Evolutionary conservation across 2,113 vertebrate species (phyloP).

Genomic region (Gasterosteus aculeatus): DNA sequence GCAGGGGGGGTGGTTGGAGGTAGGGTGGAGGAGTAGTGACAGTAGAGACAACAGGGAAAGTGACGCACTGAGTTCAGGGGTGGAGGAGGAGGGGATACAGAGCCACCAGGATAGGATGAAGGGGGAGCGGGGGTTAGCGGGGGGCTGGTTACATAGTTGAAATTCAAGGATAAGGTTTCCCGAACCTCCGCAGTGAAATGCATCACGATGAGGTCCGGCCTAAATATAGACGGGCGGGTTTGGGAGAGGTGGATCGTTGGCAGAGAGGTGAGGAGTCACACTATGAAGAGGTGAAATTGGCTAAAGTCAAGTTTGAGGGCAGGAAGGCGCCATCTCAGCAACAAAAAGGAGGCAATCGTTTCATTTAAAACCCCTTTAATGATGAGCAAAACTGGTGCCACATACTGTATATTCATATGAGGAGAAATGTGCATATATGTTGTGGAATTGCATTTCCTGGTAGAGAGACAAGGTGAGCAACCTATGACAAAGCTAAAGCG

Average conservation of each 20-base stretch:
- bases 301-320: conserved; percentile 56
- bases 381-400: conserved; percentile 32
- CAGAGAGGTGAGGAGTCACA: conserved; percentile 46
- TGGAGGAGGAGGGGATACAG: conserved; percentile 36
- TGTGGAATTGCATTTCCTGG: conserved; percentile 13
- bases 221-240: conserved; percentile 75
- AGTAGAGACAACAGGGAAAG: conserved; percentile 39
- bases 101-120: conserved; percentile 44
- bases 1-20: background rate
- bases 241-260: conserved; percentile 40
- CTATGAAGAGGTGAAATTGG: conserved; percentile 47
- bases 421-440: conserved; percentile 25
- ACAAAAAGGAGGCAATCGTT: conserved; percentile 23
- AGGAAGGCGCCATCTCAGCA: conserved; percentile 22
- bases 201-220: conserved; percentile 69
- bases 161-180: conserved; percentile 82
- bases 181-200: conserved; percentile 74
- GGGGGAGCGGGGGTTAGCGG: background rate
- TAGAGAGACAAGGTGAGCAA: conserved; percentile 11
- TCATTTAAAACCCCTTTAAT: conserved; percentile 65
- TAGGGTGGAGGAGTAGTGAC: background rate
- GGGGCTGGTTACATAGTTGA: conserved; percentile 63
- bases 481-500: conserved; percentile 32
- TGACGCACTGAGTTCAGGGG: conserved; percentile 47
- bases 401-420: conserved; percentile 23